Evolutionary conservation across 2,888 invertebrate species (phyloP), one percentile per base, ranked within the genome.

Genomic region (Polymixis lichenea): DNA sequence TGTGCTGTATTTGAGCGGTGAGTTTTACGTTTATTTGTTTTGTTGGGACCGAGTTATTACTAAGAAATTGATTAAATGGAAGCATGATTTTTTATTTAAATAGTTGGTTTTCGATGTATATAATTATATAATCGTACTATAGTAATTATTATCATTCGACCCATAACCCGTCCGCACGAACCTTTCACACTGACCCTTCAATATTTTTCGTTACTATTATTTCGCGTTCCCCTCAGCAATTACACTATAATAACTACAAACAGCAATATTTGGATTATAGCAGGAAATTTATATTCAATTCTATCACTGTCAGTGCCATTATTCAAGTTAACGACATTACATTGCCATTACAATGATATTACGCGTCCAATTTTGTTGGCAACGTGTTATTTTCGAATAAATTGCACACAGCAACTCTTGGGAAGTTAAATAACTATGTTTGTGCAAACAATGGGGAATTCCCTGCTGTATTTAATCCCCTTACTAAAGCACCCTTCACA

Each of bases 381-480:
- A 84, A 86, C 89, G 73, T 88, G 83, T 88, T 75, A 88, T 88
- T 87, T 88, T 68, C 66, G 70, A 82, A 84, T 87, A 87, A 87
- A 84, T 80, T 87, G 87, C 86, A 71, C 72, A 78, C 82, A 80
- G 68, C 76, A 86, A 89, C 90, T 91, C 90, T 90, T 92, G 93
- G 92, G 92, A 94, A 94, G 93, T 94, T 93, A 87, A 94, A 95
- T 95, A 94, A 94, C 94, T 93, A 91, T 93, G 93, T 95, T 95
- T 91, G 90, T 85, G 89, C 91, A 92, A 93, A 95, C 95, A 96
- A 95, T 93, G 90, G 90, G 87, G 80, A 87, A 90, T 91, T 91
- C 95, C 94, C 94, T 87, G 83, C 87, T 86, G 91, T 87, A 90
- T 87, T 88, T 87, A 92, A 91, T 93, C 92, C 94, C 94, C 93